Percentiles rank a stretch among this genome's conserved stretches.
Conservation (phyloP, 2,113 vertebrate species). For the Clarias macrocephalus region DNA sequence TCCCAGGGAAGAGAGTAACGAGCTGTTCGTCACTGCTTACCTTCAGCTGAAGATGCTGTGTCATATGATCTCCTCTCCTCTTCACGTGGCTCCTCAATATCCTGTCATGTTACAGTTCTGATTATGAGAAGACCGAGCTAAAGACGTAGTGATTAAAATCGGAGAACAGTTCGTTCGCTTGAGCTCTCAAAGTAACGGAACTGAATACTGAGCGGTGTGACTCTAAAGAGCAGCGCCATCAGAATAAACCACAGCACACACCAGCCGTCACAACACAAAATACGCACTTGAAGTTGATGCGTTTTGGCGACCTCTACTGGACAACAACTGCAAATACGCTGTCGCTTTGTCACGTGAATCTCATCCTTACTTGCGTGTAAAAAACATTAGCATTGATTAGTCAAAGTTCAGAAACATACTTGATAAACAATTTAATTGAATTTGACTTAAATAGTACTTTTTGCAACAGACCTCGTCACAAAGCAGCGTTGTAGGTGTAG, state of each 20-base stretch:
- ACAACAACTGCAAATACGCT: not conserved
- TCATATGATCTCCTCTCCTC: not conserved
- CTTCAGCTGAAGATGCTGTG: not conserved
- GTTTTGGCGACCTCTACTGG: constrained; percentile 27
- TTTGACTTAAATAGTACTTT: not conserved
- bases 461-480: not conserved
- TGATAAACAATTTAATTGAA: not conserved
- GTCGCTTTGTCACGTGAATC: not conserved
- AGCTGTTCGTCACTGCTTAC: not conserved
- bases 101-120: not conserved
- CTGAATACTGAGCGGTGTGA: constrained; percentile 29
- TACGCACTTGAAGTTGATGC: not conserved
- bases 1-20: not conserved
- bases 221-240: constrained; percentile 43
- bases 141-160: not conserved
- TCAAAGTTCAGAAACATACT: no score
- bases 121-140: not conserved
- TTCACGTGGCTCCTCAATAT: not conserved
- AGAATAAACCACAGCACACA: constrained; percentile 6
- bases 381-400: not conserved
- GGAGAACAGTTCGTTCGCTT: not conserved
- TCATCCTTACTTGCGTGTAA: not conserved
- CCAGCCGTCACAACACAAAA: not conserved
- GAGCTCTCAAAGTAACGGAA: not conserved
- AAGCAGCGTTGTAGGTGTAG: not conserved